Conservation (phyloP, 2,113 vertebrate species). For the Crotalus tigris region DNA sequence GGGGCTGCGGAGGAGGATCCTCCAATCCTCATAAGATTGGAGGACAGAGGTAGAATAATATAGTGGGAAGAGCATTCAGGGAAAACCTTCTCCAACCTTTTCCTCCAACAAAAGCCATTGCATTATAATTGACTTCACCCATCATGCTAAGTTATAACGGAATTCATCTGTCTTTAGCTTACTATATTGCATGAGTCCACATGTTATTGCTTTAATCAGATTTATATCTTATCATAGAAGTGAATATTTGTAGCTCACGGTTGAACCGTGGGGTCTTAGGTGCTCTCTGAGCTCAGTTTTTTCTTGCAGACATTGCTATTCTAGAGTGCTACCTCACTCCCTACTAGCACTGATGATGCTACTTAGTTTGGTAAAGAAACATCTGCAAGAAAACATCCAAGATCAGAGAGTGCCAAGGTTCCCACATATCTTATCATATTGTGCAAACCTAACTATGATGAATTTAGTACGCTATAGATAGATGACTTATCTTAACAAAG, state of each 20-base stretch:
- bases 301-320: no score
- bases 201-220: not conserved
- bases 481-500: not conserved
- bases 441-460: not conserved
- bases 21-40: not conserved
- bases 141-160: not conserved
- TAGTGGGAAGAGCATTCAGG: not conserved
- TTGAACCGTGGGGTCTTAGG: no score
- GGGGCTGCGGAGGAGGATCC: no score
- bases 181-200: not conserved
- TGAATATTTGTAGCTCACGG: no score
- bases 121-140: not conserved
- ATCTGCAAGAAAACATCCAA: no score
- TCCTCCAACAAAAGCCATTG: not conserved
- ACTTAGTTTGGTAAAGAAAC: no score
- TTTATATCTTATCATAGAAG: not conserved
- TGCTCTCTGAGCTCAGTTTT: no score
- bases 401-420: no score
- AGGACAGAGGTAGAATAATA: not conserved
- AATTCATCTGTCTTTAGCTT: not conserved
- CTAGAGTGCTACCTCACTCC: no score
- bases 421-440: not conserved
- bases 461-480: not conserved
- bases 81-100: not conserved
- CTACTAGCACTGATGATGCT: no score